Evolutionary conservation across 2,113 vertebrate species (phyloP).

Genomic region (Struthio camelus): DNA sequence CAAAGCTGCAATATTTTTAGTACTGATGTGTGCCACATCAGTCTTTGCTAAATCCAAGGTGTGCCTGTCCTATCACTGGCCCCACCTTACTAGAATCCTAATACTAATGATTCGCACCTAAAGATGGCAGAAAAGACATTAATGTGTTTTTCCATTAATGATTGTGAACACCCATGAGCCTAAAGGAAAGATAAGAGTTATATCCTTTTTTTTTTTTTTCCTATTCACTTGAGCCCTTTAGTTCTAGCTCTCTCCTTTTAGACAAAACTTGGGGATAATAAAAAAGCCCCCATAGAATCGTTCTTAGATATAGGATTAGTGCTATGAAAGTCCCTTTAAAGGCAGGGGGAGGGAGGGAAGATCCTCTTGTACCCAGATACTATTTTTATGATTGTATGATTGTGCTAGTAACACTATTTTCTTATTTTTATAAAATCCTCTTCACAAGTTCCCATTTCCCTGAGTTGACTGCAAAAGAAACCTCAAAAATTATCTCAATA

Average conservation of each 20-base stretch:
- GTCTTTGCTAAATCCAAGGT: neutral
- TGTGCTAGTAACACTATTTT: neutral
- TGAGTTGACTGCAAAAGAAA: neutral
- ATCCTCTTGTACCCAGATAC: neutral
- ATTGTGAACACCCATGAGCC: neutral
- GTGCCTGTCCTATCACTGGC: neutral
- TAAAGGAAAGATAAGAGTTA: neutral
- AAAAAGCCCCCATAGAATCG: accelerated
- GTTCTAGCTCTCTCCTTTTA: neutral
- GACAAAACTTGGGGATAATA: neutral
- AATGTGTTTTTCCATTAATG: neutral
- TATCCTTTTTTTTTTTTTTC: neutral
- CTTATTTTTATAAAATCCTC: neutral
- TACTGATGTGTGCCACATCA: neutral
- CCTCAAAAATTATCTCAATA: neutral
- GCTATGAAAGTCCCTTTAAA: neutral
- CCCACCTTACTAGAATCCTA: neutral
- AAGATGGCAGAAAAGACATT: neutral
- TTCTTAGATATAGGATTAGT: neutral
- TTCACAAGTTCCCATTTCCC: neutral
- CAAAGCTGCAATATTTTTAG: neutral
- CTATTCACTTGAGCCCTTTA: neutral
- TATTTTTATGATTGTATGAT: neutral
- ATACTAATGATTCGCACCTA: neutral
- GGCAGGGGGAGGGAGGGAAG: neutral